These are phyloP conservation scores for Mirza zaza DNA, from an alignment of 2,113 vertebrate genomes.

Conservation along the genomic window DNA sequence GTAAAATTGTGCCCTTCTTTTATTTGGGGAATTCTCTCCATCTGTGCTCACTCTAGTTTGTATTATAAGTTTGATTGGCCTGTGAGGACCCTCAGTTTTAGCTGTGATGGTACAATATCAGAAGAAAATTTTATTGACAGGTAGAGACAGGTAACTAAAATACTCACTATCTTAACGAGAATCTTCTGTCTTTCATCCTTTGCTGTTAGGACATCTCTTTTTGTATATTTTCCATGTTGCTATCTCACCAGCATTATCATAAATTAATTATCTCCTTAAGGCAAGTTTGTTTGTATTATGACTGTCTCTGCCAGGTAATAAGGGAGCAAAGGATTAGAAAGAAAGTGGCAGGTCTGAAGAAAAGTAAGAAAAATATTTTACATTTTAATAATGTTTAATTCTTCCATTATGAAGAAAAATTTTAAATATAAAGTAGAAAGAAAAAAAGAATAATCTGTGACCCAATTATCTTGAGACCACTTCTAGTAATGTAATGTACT, in stretches of 20 bases:
- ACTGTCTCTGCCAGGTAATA: background rate
- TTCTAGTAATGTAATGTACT: background rate
- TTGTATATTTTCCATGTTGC: background rate
- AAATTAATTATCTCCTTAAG: background rate
- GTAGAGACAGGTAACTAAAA: constrained; percentile 90
- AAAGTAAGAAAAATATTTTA: background rate
- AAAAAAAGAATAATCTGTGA: background rate
- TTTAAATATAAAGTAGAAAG: background rate
- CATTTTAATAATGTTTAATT: background rate
- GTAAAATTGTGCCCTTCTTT: background rate
- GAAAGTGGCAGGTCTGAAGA: background rate
- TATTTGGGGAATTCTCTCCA: background rate
- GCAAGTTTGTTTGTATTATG: background rate
- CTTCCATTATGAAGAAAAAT: background rate
- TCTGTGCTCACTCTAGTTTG: background rate
- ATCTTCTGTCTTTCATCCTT: background rate
- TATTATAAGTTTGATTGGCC: constrained; percentile 92
- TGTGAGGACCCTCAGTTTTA: constrained; percentile 93
- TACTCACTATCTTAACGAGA: background rate
- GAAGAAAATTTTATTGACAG: constrained; percentile 94
- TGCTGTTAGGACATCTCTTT: background rate
- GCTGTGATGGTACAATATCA: constrained; percentile 92
- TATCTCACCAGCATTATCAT: background rate
- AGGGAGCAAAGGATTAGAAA: background rate
- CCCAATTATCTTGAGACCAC: background rate